Evolutionary conservation across 2,797 vertebrate genomes (phyloP).

Genomic region (Chaetophractus vellerosus): DNA sequence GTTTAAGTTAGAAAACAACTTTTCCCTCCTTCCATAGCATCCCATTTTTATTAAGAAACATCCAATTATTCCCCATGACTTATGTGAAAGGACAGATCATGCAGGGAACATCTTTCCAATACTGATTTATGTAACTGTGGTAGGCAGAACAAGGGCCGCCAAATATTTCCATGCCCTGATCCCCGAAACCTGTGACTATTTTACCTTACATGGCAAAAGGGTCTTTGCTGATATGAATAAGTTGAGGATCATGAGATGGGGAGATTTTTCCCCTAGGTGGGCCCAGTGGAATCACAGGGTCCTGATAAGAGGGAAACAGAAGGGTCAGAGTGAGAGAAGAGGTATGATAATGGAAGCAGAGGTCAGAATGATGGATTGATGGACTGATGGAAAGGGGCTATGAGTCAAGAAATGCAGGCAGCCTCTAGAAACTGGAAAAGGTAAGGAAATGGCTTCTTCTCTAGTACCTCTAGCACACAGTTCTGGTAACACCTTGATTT

Average conservation of each 20-base stretch:
- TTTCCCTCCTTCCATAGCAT: not conserved
- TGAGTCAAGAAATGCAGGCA: not conserved
- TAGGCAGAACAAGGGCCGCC: not conserved
- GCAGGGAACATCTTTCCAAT: not conserved
- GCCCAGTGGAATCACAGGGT: not conserved
- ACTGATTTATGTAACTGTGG: not conserved
- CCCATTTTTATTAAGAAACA: not conserved
- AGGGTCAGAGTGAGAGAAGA: not conserved
- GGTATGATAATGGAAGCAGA: not conserved
- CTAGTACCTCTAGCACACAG: not conserved
- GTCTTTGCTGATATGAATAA: not conserved
- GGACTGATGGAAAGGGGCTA: not conserved
- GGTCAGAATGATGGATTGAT: not conserved
- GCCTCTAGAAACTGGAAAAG: not conserved
- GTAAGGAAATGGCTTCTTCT: not conserved
- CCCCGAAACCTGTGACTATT: not conserved
- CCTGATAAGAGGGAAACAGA: not conserved
- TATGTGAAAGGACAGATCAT: not conserved
- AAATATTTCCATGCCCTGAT: not conserved
- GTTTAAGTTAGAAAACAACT: not conserved
- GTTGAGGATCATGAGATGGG: not conserved
- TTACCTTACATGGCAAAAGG: not conserved
- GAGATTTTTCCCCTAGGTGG: not conserved
- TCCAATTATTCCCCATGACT: not conserved
- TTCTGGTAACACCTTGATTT: not conserved